phyloP scores from a whole-genome alignment of 1,140 invertebrate species.

The Mycetomoellerius zeteki region DNA sequence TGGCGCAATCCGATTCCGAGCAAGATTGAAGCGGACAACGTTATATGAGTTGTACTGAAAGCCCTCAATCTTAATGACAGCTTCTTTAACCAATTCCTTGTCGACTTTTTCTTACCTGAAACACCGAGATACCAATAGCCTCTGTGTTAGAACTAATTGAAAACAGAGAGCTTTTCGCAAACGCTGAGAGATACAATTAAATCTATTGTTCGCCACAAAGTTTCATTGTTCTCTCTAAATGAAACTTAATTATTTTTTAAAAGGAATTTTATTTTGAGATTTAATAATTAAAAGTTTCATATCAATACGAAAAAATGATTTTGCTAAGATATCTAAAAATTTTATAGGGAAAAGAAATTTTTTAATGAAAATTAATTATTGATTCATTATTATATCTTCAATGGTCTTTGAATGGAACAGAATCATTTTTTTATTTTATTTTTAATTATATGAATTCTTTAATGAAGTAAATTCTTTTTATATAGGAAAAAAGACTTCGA shows the following conservation, averaged over 20 bases:
- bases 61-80: conserved; percentile 27
- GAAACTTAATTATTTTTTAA: not conserved
- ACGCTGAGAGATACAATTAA: conserved; percentile 9
- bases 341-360: too few species aligned
- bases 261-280: conserved; percentile 12
- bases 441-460: too few species aligned
- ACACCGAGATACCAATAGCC: not conserved
- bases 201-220: conserved; percentile 4
- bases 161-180: not conserved
- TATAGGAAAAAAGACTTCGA: too few species aligned
- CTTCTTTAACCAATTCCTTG: conserved; percentile 3
- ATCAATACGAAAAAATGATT: too few species aligned
- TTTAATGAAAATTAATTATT: too few species aligned
- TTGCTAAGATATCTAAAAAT: too few species aligned
- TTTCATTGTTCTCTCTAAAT: not conserved
- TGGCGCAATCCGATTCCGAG: conserved; percentile 24
- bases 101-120: conserved; percentile 18
- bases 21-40: not conserved
- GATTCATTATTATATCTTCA: too few species aligned
- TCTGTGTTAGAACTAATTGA: conserved; percentile 25
- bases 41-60: conserved; percentile 32
- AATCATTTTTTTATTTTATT: too few species aligned
- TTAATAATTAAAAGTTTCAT: not conserved
- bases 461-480: too few species aligned
- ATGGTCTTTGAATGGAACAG: too few species aligned